Evolutionary conservation across 2,113 vertebrate genomes (phyloP), one percentile per base, ranked within the genome.

Genomic region (Dunckerocampus dactyliophorus): DNA sequence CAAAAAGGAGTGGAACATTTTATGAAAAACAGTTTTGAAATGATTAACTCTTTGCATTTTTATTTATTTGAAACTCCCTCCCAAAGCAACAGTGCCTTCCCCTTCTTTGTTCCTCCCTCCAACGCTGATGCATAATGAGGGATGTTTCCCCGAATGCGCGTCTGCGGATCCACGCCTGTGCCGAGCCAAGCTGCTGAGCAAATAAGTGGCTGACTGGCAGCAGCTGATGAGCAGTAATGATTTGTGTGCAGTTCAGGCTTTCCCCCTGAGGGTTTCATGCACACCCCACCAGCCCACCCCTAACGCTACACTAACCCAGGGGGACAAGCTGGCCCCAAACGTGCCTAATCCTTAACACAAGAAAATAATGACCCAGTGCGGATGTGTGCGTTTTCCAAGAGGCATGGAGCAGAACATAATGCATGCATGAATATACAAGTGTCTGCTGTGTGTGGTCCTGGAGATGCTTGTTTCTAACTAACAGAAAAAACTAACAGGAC

Each of bases 401-500:
- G 67, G 47, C 46, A 51, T 62, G 61, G 57, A 80, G 77, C 76
- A 74, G 56, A 61, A 65, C 58, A 73, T 77, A 59, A 72, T 82
- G 71, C 84, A 88, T 79, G 80, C 80, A 89, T 88, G 84, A 89
- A 89, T 85, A 83, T 56, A 83, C 79, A 81, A 80, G 78, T 80
- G 76, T 77, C 19, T 64, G 56, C 71, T 61, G 64, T 20, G 12
- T 42, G 54, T 56, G 54, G 54, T 56, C 16, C 34, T 8, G n/a
- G 34, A 49, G 19, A 56, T 28, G 8, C 13, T 16, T 12, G 48
- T 49, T 49, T 49, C 15, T n/a, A 19, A 37, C 34, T 1, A 34
- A 2, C 17, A 19, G 20, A 0, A 39, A 5, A 12, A 4, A 22
- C 21, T 16, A n/a, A n/a, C n/a, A 51, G 3, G 21, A 20, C 13